Evolutionary conservation across 2,888 invertebrate species (phyloP), one percentile per base, ranked within the genome.

Genomic region (Clistopyga incitator): DNA sequence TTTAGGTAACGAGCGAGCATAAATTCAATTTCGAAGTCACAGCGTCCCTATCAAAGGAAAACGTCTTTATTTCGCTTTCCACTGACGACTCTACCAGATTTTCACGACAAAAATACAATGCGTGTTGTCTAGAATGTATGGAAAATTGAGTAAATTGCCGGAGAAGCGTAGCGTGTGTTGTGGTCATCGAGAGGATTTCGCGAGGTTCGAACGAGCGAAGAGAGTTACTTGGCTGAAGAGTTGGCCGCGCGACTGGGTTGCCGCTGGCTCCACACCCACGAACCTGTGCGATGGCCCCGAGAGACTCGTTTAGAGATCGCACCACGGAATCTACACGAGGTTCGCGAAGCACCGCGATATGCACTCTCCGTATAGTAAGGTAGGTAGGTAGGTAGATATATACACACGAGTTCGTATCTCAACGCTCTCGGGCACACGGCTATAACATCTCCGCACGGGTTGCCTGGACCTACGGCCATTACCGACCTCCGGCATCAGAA

Each of bases 401-500:
- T 23, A 42, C 13, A 68, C 64, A 45, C 68, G 50, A 29, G 56
- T 64, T 20, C 18, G 59, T 74, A 77, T 77, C 77, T 45, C 65
- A 15, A 56, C 42, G 61, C 67, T 29, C 72, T 79, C 34, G 59
- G 54, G 38, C 76, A 52, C 67, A 52, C 75, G 83, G 71, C 76
- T 80, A 54, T 76, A 77, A 77, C 59, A 80, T 83, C 80, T 80
- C 79, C 67, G 72, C 76, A 67, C 76, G 71, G 47, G 65, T 50
- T 25, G 78, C 71, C 83, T 77, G 83, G 83, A 83, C 83, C 83
- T 83, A 83, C 79, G 83, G 79, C 76, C 83, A 83, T 83, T 83
- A 80, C 75, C 82, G 83, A 72, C 79, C 83, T 80, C 79, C 80
- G 79, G 79, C 83, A 72, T 83, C 79, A 77, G 72, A 83, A 56